A percentile compares a stretch with the other conserved stretches of the same genome.
Evolutionary conservation across 2,113 vertebrate genomes (phyloP).

Genomic region (Atrichornis clamosus): DNA sequence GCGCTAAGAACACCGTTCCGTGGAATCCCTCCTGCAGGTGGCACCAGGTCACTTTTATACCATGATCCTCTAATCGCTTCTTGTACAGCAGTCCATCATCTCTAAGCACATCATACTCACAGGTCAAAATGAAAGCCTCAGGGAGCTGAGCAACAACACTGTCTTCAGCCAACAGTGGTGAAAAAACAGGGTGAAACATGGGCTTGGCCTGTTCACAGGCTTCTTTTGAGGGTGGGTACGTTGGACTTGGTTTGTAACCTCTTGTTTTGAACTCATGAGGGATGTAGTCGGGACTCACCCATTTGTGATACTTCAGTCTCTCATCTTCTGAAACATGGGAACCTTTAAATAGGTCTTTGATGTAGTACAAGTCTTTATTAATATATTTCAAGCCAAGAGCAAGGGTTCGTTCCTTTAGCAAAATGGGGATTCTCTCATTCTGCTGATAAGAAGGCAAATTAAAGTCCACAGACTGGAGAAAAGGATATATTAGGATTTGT

Average conservation of each 20-base stretch:
- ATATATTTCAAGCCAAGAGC: slow-evolving; percentile 69
- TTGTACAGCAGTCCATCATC: slow-evolving; percentile 81
- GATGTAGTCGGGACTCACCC: slow-evolving; percentile 31
- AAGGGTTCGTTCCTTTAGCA: slow-evolving; percentile 55
- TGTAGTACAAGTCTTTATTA: slow-evolving; percentile 3
- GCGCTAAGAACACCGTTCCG: slow-evolving; percentile 60
- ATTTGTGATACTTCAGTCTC: slow-evolving; percentile 58
- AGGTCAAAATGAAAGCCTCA: slow-evolving; percentile 63
- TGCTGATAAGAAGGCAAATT: slow-evolving; percentile 75
- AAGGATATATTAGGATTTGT: slow-evolving; percentile 80
- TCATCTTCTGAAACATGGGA: slow-evolving; percentile 63
- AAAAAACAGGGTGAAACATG: background rate
- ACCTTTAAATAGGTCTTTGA: slow-evolving; percentile 34
- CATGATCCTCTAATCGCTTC: slow-evolving; percentile 75
- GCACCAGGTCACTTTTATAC: slow-evolving; percentile 74
- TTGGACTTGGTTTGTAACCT: background rate
- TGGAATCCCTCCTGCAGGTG: slow-evolving; percentile 81
- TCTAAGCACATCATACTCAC: slow-evolving; percentile 77
- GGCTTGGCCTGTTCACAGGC: background rate
- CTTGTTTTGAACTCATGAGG: slow-evolving; percentile 54
- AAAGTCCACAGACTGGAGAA: slow-evolving; percentile 67
- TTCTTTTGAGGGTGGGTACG: slow-evolving; percentile 26
- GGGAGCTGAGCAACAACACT: slow-evolving; percentile 40
- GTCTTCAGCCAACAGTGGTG: slow-evolving; percentile 50
- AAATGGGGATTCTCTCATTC: slow-evolving; percentile 71